These are phyloP conservation scores for Huso huso DNA, from an alignment of 2,797 vertebrate genomes.

Conservation along the genomic window DNA sequence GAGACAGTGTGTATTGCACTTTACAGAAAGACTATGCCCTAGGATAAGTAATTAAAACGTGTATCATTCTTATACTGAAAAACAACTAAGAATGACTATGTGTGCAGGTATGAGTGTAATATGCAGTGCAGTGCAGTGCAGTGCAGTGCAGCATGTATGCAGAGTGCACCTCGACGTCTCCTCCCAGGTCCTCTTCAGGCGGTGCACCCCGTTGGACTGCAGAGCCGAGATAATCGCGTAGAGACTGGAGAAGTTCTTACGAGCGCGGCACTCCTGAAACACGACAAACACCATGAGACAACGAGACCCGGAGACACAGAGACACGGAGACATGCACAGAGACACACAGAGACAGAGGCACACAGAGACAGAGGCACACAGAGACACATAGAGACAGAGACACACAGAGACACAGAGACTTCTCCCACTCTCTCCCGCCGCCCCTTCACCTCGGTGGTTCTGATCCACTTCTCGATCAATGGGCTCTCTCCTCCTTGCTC, in stretches of 20 bases:
- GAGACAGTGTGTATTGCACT: neutral
- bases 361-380: no score
- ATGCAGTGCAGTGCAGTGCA: neutral
- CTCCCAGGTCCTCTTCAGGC: slow-evolving; percentile 77
- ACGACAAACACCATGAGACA: neutral
- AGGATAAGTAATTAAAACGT: neutral
- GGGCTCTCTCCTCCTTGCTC: no score
- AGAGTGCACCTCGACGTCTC: slow-evolving; percentile 68
- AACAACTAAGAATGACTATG: neutral
- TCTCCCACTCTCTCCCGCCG: no score
- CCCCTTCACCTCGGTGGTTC: no score
- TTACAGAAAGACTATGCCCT: no score
- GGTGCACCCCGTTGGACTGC: slow-evolving; percentile 79
- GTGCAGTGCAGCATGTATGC: neutral
- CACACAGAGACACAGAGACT: no score
- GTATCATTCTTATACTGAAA: slow-evolving; percentile 1
- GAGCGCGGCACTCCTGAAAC: slow-evolving; percentile 69
- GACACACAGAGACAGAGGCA: slow-evolving; percentile 18
- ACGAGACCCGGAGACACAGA: neutral
- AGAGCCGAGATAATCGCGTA: slow-evolving; percentile 79
- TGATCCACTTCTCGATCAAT: no score
- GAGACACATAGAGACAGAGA: slow-evolving; percentile 16
- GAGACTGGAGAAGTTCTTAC: slow-evolving; percentile 83
- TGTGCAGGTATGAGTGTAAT: no score
- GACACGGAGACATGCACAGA: neutral